A percentile compares a stretch with the other conserved stretches of the same genome.
Evolutionary conservation across 1,140 invertebrate species (phyloP).

Genomic region (Cardiocondyla obscurior): DNA sequence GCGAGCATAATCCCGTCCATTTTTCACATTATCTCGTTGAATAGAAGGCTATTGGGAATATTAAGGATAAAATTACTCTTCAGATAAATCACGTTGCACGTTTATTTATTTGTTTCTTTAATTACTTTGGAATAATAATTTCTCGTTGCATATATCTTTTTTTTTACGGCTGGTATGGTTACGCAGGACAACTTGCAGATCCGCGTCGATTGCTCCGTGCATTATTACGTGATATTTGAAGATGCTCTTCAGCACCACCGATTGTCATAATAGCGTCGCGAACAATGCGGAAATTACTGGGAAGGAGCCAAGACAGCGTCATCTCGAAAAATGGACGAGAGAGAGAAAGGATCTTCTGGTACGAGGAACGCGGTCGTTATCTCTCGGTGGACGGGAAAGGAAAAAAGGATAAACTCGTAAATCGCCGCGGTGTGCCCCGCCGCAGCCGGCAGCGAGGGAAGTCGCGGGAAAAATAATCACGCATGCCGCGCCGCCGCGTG

Average conservation of each 20-base stretch:
- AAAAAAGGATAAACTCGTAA: constrained; percentile 71
- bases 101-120: neutral
- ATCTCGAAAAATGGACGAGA: constrained; percentile 38
- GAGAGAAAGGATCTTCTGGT: constrained; percentile 50
- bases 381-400: neutral
- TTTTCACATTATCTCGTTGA: neutral
- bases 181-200: constrained; percentile 1
- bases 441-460: constrained; percentile 53
- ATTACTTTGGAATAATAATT: neutral
- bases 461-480: constrained; percentile 65
- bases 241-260: neutral
- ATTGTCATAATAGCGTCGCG: constrained; percentile 34
- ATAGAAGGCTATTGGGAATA: too few relatives aligned
- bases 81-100: neutral
- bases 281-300: constrained; percentile 71
- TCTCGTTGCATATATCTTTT: neutral
- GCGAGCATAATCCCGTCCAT: neutral
- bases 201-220: neutral
- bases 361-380: constrained; percentile 63
- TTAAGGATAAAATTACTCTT: neutral
- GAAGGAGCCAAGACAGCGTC: constrained; percentile 46
- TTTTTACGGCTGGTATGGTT: neutral
- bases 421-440: constrained; percentile 59
- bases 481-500: constrained; percentile 36
- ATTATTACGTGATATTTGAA: neutral